Base-by-base conservation (phyloP, 1,140 invertebrate species). In the Pogonomyrmex barbatus region DNA sequence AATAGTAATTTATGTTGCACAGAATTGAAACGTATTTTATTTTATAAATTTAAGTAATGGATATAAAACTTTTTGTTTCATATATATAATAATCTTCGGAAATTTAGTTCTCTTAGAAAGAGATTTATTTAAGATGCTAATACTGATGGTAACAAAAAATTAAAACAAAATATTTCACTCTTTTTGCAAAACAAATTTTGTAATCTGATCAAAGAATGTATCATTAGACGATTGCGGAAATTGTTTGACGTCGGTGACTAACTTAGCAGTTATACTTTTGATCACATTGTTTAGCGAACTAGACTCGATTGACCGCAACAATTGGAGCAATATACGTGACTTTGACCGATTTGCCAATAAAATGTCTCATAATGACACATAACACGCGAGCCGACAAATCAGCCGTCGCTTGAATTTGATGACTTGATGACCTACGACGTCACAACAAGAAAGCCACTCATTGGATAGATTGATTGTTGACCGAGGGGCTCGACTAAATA, bases 401-500 rank as follows among this genome's bases (percentile, higher is more conserved):
- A 60, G 30, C 42, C 30, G 0, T 0, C n/a, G 54, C 39, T 58
- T 36, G 17, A 3, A 50, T 10, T 82, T 82, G 30, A 83, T 83
- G 42, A 83, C 24, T 83, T 83, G 68, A 83, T 83, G 33, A 83
- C 67, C 30, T 8, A 12, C 4, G 12, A 73, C 67, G 79, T 83
- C 42, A 75, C 30, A 75, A 50, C 54, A 39, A 86, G 39, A 45
- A 71, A 87, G 14, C 9, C 56, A 4, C 73, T 75, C 79, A 92
- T 92, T 92, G 90, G 92, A 12, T 84, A 39, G 68, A 71, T 86
- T 47, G 78, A 52, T 82, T 87, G 56, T 85, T 73, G 58, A 58
- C 45, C 78, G 85, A 88, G 91, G 87, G 92, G 90, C 89, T 88
- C 90, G 90, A 73, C 84, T 78, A 47, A 52, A n/a, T 17, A 58